phyloP scores from a whole-genome alignment of 30 jellyfish, hydroid and myxozoan species.

The Calvadosia cruxmelitensis region DNA sequence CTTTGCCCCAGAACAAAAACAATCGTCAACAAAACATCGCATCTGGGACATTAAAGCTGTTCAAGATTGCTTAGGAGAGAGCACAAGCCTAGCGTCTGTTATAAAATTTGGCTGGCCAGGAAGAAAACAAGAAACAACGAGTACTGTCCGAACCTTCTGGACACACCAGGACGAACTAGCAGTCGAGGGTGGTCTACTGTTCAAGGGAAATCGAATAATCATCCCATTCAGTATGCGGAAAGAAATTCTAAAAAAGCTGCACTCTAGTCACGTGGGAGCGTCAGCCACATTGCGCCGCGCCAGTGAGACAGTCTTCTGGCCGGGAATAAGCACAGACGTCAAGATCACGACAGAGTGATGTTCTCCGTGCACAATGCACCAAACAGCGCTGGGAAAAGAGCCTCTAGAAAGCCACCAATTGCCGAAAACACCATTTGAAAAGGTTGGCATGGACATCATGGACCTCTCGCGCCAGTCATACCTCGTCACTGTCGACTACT shows the following conservation, averaged over 20 bases:
- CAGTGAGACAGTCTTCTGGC: conserved; percentile 26
- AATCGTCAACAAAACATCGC: conserved; percentile 3
- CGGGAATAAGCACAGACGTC: conserved; percentile 12
- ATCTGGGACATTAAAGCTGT: conserved; percentile 31
- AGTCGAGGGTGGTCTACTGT: too few species aligned
- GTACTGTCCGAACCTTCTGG: too few species aligned
- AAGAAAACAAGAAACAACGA: too few species aligned
- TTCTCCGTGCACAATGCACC: conserved; percentile 8
- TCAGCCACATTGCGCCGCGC: conserved; percentile 11
- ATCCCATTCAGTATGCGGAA: conserved; percentile 19
- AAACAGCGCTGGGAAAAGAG: conserved; percentile 5
- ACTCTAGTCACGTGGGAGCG: conserved; percentile 14
- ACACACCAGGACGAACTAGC: too few species aligned
- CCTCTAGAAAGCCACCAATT: conserved; percentile 19
- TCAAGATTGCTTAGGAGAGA: too few species aligned
- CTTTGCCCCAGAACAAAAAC: conserved; percentile 8
- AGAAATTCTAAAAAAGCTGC: conserved; percentile 14
- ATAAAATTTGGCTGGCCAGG: too few species aligned
- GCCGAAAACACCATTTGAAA: conserved; percentile 21
- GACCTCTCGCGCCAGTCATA: conserved; percentile 4
- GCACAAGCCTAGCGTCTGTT: too few species aligned
- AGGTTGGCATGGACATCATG: conserved; percentile 19
- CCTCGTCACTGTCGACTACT: conserved; percentile 24
- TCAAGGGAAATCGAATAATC: too few species aligned
- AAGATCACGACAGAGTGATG: conserved; percentile 7